Base-by-base conservation (phyloP, 1,140 invertebrate genomes). In the Megathymus violae region DNA sequence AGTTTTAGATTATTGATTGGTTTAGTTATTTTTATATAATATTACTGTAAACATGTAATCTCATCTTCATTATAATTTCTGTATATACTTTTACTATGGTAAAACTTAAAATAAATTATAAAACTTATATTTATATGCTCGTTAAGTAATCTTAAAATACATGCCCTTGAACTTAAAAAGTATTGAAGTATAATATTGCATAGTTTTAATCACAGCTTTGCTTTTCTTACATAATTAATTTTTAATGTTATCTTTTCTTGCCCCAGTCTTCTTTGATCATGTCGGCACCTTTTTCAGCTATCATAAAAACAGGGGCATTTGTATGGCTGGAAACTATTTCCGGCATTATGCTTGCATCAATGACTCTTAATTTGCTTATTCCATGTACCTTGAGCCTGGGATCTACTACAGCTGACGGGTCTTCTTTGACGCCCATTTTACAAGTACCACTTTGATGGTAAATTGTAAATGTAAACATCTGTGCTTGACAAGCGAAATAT, bases 391-490 rank as follows among this genome's bases (percentile, higher is more conserved):
- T 89, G 52, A 96, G 79, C 62, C 94, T 92, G 0, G 94, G 89
- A 84, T 96, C 94, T 0, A 97, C 95, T 0, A 97, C 96, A 4
- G 95, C 93, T 0, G 92, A 89, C 0, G 92, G 92, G 82, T 97
- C 96, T 0, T 64, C 85, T 17, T 75, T 64, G 0, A 93, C 91
- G 0, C 96, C 97, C 97, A 98, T 98, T 88, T 96, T 97, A 75
- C 95, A 96, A 0, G 96, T 97, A 0, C 96, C 96, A 10, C 94
- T 94, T 51, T 95, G 94, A 76, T 97, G 96, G 77, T 96, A 96
- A 46, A 97, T 94, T 1, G 94, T 96, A 58, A 95, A 93, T 0
- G 96, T 95, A 17, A 96, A 93, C 76, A 94, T 93, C 38, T 94
- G 88, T 0, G 93, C 92, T 62, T 94, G 93, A 85, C 96, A 97